phyloP scores from a whole-genome alignment of 1,140 invertebrate genomes.

The Diabrotica virgifera region DNA sequence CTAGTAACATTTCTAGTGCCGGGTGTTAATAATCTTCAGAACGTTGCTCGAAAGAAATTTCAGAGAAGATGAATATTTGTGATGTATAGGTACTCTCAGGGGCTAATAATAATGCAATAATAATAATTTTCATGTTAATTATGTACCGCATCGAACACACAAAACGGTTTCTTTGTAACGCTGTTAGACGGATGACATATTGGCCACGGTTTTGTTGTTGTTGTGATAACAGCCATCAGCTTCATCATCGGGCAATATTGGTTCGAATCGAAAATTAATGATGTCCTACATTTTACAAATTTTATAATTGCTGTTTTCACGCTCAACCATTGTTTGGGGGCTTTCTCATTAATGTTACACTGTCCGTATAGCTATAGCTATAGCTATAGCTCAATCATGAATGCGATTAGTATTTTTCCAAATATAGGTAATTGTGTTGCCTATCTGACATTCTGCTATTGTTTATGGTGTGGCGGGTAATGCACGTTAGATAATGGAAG shows the following conservation, averaged over 20 bases:
- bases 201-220: conserved; percentile 9
- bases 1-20: no score
- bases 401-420: conserved; percentile 39
- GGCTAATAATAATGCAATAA: no score
- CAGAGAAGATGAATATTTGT: no score
- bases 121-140: no score
- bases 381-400: conserved; percentile 25
- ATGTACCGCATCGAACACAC: no score
- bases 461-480: conserved; percentile 27
- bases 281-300: conserved; percentile 37
- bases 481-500: conserved; percentile 19
- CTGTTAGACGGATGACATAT: conserved; percentile 7
- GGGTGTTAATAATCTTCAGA: no score
- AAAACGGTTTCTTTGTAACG: no score
- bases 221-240: conserved; percentile 7
- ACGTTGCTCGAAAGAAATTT: no score
- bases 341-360: conserved; percentile 27
- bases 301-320: conserved; percentile 36
- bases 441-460: conserved; percentile 37
- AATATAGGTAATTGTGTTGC: conserved; percentile 40
- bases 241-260: conserved; percentile 4
- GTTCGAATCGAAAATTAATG: conserved; percentile 27
- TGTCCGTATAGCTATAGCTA: conserved; percentile 18
- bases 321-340: conserved; percentile 17
- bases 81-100: no score